phyloP scores from a whole-genome alignment of 2,888 invertebrate genomes.

The Xanthia togata region DNA sequence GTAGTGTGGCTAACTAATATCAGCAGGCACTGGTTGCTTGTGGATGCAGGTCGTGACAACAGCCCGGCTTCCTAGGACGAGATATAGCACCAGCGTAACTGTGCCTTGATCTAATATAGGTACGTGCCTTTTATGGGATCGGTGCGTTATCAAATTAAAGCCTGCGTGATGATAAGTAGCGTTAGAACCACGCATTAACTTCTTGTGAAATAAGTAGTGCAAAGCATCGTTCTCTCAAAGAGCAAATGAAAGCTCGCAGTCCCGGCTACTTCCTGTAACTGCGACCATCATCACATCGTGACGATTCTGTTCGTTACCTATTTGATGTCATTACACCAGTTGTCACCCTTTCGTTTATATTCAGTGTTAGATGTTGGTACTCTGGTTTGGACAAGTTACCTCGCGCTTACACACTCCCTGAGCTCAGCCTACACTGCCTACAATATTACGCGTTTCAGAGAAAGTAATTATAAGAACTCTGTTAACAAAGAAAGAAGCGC shows the following conservation, averaged over 20 bases:
- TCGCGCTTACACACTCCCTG: not conserved
- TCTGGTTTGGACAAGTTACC: not conserved
- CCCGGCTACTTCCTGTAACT: not conserved
- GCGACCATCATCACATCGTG: not conserved
- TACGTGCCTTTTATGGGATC: constrained; percentile 9
- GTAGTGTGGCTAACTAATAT: not conserved
- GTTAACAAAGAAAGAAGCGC: too few relatives aligned
- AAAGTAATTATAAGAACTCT: constrained; percentile 4
- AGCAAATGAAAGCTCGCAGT: not conserved
- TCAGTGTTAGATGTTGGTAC: not conserved
- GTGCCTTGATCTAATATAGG: constrained; percentile 43
- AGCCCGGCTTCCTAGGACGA: constrained; percentile 18
- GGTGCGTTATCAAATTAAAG: not conserved
- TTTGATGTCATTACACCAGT: not conserved
- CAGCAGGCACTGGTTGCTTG: constrained; percentile 4
- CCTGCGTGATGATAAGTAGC: not conserved
- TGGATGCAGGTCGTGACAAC: constrained; percentile 19
- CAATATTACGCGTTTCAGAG: not conserved
- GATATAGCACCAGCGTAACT: constrained; percentile 27
- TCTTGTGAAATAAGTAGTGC: not conserved
- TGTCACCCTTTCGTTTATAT: too few relatives aligned
- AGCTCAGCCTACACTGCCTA: not conserved
- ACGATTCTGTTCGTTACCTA: not conserved
- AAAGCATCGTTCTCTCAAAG: not conserved
- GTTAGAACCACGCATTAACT: not conserved